A percentile compares a stretch with the other conserved stretches of the same genome.
Conservation (phyloP, 2,797 vertebrate genomes). For the Takifugu rubripes region DNA sequence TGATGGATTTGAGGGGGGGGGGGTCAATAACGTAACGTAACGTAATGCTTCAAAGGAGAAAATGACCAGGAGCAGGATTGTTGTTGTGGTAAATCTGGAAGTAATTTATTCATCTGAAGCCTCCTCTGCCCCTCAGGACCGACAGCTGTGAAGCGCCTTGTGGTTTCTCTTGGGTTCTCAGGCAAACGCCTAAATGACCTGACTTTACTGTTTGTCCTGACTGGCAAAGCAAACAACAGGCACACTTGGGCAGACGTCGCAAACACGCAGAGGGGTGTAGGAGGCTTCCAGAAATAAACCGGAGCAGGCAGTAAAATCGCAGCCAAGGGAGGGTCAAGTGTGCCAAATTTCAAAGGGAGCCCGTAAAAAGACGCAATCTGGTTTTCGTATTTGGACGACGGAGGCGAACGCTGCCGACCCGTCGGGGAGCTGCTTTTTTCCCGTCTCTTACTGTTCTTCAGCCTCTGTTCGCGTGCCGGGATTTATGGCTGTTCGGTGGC, state of each 20-base stretch:
- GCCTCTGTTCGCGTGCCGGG: conserved; percentile 21
- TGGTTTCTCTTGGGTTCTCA: conserved; percentile 13
- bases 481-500: conserved; percentile 31
- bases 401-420: conserved; percentile 50
- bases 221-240: conserved; percentile 61
- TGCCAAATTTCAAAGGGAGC: conserved; percentile 67
- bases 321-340: conserved; percentile 60
- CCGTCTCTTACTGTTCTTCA: conserved; percentile 35
- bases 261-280: conserved; percentile 53
- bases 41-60: no score
- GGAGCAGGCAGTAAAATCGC: conserved; percentile 61
- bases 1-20: neutral
- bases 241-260: conserved; percentile 59
- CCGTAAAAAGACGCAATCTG: conserved; percentile 68
- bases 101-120: no score
- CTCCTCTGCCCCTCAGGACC: neutral
- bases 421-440: conserved; percentile 29
- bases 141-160: neutral
- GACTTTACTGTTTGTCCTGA: conserved; percentile 54
- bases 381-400: conserved; percentile 59
- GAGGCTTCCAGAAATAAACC: conserved; percentile 70
- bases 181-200: conserved; percentile 53
- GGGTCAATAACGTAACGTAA: no score
- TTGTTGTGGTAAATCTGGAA: no score
- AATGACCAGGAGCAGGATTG: no score